A percentile compares a stretch with the other conserved stretches of the same genome.
phyloP scores from a whole-genome alignment of 2,888 invertebrate species.

The Matsumyia berberina region DNA sequence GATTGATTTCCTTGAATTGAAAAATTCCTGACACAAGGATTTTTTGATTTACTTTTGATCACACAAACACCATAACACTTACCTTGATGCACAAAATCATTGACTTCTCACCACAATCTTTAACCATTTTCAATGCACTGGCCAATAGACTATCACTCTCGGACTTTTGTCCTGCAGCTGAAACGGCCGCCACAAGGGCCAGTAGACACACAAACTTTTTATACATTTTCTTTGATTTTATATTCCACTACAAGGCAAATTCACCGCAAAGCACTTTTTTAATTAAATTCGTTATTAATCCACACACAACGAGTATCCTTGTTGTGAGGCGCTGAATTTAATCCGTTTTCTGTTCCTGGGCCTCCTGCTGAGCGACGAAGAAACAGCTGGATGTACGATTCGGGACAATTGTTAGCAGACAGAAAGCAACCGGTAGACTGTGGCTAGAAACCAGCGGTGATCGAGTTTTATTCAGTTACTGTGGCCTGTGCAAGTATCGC shows the following conservation, averaged over 20 bases:
- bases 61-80: slow-evolving; percentile 77
- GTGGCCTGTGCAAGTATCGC: slow-evolving; percentile 69
- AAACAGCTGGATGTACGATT: slow-evolving; percentile 46
- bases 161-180: slow-evolving; percentile 81
- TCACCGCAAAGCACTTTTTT: slow-evolving; percentile 51
- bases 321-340: slow-evolving; percentile 49
- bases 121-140: slow-evolving; percentile 88
- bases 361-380: slow-evolving; percentile 59
- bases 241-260: slow-evolving; percentile 46
- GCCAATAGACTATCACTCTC: slow-evolving; percentile 86
- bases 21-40: not conserved
- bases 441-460: slow-evolving; percentile 83
- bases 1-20: not conserved
- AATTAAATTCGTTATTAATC: slow-evolving; percentile 43
- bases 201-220: slow-evolving; percentile 84
- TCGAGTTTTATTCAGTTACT: slow-evolving; percentile 84
- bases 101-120: slow-evolving; percentile 89
- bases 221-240: slow-evolving; percentile 82
- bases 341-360: slow-evolving; percentile 63
- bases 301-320: slow-evolving; percentile 70
- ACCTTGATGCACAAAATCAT: slow-evolving; percentile 91
- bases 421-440: slow-evolving; percentile 85
- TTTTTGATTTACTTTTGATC: not conserved
- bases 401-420: slow-evolving; percentile 79
- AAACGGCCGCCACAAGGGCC: slow-evolving; percentile 85